Percentiles rank a stretch among this genome's conserved stretches.
phyloP scores from a whole-genome alignment of 2,113 vertebrate genomes.

The Lagenorhynchus albirostris region DNA sequence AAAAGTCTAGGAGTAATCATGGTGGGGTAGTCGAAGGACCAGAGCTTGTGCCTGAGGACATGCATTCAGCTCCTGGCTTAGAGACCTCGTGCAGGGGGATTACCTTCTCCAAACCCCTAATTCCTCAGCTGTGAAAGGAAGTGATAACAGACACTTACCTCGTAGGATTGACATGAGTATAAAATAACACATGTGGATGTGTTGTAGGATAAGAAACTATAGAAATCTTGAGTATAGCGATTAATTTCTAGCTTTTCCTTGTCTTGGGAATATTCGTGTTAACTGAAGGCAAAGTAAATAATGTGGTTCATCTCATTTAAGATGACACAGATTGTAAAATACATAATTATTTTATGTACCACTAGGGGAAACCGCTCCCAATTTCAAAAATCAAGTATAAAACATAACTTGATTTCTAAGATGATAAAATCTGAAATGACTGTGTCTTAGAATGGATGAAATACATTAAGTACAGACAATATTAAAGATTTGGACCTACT shows the following conservation, averaged over 20 bases:
- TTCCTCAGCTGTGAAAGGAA: not conserved
- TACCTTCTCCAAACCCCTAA: not conserved
- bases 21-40: not conserved
- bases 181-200: not conserved
- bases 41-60: not conserved
- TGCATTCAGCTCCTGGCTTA: not conserved
- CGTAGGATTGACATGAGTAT: too few species aligned
- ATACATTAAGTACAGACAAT: not conserved
- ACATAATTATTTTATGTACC: slow-evolving; percentile 21
- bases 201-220: not conserved
- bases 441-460: not conserved
- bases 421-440: not conserved
- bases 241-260: not conserved
- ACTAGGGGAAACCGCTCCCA: not conserved
- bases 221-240: not conserved
- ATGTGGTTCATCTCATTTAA: not conserved
- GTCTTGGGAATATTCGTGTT: not conserved
- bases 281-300: slow-evolving; percentile 25
- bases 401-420: slow-evolving; percentile 3
- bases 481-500: not conserved
- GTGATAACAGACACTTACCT: not conserved
- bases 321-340: not conserved
- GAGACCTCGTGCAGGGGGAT: not conserved
- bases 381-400: not conserved
- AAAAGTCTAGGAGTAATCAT: not conserved